phyloP scores from a whole-genome alignment of 2,113 vertebrate species.

The Sakesphorus luctuosus region DNA sequence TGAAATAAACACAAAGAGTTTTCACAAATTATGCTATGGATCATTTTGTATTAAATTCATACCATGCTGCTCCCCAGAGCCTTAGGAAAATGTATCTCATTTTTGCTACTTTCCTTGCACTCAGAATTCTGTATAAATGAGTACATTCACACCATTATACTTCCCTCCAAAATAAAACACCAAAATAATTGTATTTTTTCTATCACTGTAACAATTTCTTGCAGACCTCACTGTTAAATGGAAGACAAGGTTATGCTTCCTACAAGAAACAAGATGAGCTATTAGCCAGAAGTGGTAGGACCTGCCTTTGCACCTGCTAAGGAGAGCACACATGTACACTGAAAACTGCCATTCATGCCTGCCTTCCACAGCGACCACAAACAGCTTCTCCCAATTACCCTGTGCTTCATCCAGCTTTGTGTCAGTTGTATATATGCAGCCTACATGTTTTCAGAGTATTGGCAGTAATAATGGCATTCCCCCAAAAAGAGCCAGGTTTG shows the following conservation, averaged over 20 bases:
- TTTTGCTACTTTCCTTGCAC: neutral
- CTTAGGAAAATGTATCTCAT: neutral
- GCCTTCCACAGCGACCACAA: neutral
- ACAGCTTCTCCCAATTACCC: neutral
- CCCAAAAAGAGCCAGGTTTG: rapidly evolving
- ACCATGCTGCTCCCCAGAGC: neutral
- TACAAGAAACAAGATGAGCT: neutral
- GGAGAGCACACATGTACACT: rapidly evolving
- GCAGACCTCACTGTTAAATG: neutral
- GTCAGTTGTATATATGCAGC: neutral
- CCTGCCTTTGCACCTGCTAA: neutral
- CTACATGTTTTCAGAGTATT: neutral
- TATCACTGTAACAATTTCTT: neutral
- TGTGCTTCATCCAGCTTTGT: neutral
- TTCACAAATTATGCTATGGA: neutral
- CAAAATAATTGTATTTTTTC: neutral
- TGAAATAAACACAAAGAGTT: neutral
- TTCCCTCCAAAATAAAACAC: neutral
- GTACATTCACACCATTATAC: neutral
- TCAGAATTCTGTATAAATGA: neutral
- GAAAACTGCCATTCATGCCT: neutral
- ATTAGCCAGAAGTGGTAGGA: neutral
- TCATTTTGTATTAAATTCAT: neutral
- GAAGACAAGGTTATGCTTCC: neutral
- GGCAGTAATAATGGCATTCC: neutral